Evolutionary conservation across 2,797 vertebrate species (phyloP).

Genomic region (Sylvilagus floridanus): DNA sequence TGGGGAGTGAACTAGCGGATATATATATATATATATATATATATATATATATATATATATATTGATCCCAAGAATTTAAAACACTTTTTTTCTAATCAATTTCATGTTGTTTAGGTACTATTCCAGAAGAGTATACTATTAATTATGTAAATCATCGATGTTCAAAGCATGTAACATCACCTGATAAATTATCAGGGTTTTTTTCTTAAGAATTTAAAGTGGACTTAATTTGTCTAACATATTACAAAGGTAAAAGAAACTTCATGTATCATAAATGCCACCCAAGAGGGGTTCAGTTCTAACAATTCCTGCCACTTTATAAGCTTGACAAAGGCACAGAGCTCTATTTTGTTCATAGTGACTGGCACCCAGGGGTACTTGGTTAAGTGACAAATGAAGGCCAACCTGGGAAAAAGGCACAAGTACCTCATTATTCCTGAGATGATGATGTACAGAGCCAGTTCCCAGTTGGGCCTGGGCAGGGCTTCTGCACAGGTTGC

Average conservation of each 20-base stretch:
- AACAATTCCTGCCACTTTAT: not conserved
- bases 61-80: not conserved
- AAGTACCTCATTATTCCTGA: slow-evolving; percentile 97
- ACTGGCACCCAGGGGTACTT: accelerated
- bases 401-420: not conserved
- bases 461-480: slow-evolving; percentile 97
- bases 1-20: too few relatives aligned
- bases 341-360: not conserved
- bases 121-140: not conserved
- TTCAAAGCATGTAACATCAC: not conserved
- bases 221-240: slow-evolving; percentile 22
- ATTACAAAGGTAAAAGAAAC: slow-evolving; percentile 4
- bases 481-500: slow-evolving; percentile 96
- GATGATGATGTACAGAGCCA: slow-evolving; percentile 96
- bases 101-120: not conserved
- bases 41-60: too few relatives aligned
- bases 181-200: not conserved
- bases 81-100: not conserved
- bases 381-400: not conserved
- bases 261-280: not conserved
- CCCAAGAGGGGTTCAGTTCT: not conserved
- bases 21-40: too few relatives aligned
- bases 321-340: not conserved
- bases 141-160: not conserved
- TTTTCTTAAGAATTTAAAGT: slow-evolving; percentile 33